Conservation (phyloP, 2,797 vertebrate genomes). For the Crenichthys baileyi region DNA sequence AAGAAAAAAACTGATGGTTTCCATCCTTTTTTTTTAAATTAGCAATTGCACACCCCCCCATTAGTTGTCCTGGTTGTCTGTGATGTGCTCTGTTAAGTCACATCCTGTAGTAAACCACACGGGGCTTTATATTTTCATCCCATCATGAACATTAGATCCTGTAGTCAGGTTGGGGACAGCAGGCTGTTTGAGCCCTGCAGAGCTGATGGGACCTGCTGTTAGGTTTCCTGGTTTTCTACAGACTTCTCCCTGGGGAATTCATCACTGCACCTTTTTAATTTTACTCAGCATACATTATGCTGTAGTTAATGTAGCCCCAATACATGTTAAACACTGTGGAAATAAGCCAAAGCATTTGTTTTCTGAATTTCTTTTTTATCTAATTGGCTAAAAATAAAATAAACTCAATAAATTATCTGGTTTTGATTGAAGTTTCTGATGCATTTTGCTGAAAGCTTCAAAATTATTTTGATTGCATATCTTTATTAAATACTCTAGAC, state of each 20-base stretch:
- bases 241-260: conserved; percentile 22
- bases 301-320: not conserved
- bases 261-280: conserved; percentile 41
- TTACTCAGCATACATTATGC: not conserved
- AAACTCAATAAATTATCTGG: not conserved
- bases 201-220: conserved; percentile 28
- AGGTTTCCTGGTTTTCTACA: conserved; percentile 42
- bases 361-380: not conserved
- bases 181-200: conserved; percentile 43
- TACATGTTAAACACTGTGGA: not conserved
- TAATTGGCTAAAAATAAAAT: not conserved
- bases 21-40: too few relatives aligned
- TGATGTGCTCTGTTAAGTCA: not conserved
- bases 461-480: too few relatives aligned
- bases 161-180: conserved; percentile 61
- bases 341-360: not conserved
- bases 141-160: conserved; percentile 21
- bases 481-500: not conserved
- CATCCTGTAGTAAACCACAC: not conserved
- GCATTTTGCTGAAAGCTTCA: not conserved
- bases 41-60: too few relatives aligned
- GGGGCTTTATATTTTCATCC: conserved; percentile 35
- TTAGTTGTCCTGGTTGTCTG: too few relatives aligned
- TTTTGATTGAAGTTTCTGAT: not conserved
- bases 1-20: too few relatives aligned